phyloP scores from a whole-genome alignment of 2,113 vertebrate genomes.

The Aspiorhynchus laticeps region DNA sequence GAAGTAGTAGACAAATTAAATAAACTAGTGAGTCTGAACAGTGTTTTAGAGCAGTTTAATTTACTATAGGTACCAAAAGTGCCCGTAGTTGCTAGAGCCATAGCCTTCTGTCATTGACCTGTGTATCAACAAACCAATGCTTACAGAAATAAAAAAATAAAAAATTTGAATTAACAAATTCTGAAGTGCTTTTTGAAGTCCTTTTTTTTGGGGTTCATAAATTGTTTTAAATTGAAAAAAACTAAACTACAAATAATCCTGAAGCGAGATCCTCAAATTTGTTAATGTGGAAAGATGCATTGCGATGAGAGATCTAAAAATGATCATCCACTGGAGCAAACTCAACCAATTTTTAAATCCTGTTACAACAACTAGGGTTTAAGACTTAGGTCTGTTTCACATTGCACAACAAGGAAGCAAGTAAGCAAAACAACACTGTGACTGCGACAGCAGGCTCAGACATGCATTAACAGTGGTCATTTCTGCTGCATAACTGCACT shows the following conservation, averaged over 20 bases:
- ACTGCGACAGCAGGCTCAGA: background rate
- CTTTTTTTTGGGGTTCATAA: background rate
- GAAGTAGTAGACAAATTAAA: background rate
- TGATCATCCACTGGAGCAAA: background rate
- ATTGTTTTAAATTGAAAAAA: background rate
- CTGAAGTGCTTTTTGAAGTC: background rate
- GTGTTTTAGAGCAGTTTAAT: background rate
- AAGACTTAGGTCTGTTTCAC: background rate
- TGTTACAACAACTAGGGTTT: background rate
- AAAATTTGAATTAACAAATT: too few relatives aligned
- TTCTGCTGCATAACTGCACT: background rate
- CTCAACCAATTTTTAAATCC: background rate
- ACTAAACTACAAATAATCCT: background rate
- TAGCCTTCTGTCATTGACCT: background rate
- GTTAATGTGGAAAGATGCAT: background rate
- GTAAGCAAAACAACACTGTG: background rate
- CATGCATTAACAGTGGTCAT: background rate
- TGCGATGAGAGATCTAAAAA: background rate
- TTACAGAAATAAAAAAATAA: background rate
- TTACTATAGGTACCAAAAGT: background rate
- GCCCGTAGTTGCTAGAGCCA: background rate
- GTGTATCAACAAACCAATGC: background rate
- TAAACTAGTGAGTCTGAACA: constrained; percentile 10
- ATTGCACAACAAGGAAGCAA: background rate
- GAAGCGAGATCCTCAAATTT: background rate